A percentile compares a stretch with the other conserved stretches of the same genome.
Evolutionary conservation across 92 coral and sea anemone species (phyloP).

Genomic region (Porites lobata): DNA sequence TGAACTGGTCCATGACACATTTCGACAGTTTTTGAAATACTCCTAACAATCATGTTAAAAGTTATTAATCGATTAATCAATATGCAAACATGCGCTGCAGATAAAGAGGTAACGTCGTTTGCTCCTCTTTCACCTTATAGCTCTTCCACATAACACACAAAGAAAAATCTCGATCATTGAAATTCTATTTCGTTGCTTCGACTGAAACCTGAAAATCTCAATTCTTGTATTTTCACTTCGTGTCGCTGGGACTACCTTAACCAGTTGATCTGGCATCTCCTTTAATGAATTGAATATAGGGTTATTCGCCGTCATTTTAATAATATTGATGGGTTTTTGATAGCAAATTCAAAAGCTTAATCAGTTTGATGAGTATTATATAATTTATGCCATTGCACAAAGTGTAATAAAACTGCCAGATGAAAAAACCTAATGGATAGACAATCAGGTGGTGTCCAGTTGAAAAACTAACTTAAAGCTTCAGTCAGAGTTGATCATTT

Average conservation of each 20-base stretch:
- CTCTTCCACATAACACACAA: too few species aligned
- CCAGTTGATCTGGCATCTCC: background rate
- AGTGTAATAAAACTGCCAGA: background rate
- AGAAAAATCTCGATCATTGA: too few species aligned
- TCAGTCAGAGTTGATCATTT: too few species aligned
- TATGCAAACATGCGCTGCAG: too few species aligned
- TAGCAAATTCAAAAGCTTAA: background rate
- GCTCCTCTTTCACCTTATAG: too few species aligned
- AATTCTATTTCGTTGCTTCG: background rate
- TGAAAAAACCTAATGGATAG: background rate
- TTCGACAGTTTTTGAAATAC: too few species aligned
- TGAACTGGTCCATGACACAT: too few species aligned
- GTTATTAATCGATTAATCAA: too few species aligned
- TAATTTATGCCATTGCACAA: background rate
- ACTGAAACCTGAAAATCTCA: background rate
- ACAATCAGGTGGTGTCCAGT: background rate
- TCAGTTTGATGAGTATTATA: background rate
- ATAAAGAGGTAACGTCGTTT: too few species aligned
- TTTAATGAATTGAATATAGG: background rate
- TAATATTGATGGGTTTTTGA: background rate
- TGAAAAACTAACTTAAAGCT: too few species aligned
- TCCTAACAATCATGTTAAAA: too few species aligned
- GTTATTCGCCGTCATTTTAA: background rate
- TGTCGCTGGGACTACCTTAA: background rate
- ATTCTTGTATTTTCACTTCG: too few species aligned